These are phyloP conservation scores for Araneus ventricosus DNA, from an alignment of 1,140 invertebrate species.

Conservation along the genomic window DNA sequence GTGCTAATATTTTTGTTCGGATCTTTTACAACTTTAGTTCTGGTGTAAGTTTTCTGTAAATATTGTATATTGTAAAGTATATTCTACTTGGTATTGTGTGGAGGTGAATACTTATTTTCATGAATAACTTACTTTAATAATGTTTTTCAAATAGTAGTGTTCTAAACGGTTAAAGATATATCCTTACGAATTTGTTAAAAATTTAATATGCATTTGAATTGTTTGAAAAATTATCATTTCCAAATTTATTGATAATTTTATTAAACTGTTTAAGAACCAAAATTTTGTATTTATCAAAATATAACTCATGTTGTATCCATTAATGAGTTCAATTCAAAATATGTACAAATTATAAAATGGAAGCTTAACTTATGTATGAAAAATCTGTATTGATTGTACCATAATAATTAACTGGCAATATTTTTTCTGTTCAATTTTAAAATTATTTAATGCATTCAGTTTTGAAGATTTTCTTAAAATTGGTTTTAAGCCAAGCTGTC, in stretches of 20 bases:
- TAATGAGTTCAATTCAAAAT: too few species aligned
- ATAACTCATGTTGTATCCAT: too few species aligned
- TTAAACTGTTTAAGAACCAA: background rate
- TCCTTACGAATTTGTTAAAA: background rate
- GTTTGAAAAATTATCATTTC: background rate
- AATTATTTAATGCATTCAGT: background rate
- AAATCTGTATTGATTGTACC: background rate
- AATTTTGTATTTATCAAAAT: background rate
- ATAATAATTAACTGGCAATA: background rate
- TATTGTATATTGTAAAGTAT: background rate
- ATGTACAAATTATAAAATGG: too few species aligned
- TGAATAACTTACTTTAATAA: background rate
- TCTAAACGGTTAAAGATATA: background rate
- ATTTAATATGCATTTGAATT: background rate
- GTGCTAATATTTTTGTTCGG: slow-evolving; percentile 10
- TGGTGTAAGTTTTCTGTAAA: background rate
- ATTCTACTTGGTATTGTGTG: background rate
- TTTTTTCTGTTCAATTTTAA: background rate
- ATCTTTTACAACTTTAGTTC: background rate
- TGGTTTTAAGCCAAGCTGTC: background rate
- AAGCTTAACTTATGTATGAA: background rate
- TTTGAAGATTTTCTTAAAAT: background rate
- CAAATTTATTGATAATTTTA: background rate
- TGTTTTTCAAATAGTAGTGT: too few species aligned
- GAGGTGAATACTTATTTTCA: background rate